A percentile compares a stretch with the other conserved stretches of the same genome.
These are phyloP conservation scores for Chionomys nivalis DNA, from an alignment of 2,113 vertebrate genomes.

Conservation along the genomic window DNA sequence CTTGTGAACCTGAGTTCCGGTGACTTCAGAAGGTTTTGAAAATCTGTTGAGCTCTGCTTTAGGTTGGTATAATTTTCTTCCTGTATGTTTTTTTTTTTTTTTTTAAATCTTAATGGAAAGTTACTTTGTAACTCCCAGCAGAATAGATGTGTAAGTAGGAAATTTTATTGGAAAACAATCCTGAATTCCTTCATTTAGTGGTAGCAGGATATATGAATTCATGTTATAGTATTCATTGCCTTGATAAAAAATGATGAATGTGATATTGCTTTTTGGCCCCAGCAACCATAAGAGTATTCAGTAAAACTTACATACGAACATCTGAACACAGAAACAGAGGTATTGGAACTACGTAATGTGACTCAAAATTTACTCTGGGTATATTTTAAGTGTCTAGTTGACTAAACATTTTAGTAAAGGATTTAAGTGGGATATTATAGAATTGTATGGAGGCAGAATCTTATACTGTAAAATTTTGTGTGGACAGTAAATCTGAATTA, in stretches of 20 bases:
- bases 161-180: not conserved
- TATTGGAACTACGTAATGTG: not conserved
- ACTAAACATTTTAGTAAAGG: not conserved
- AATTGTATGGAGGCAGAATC: not conserved
- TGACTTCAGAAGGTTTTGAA: not conserved
- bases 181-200: not conserved
- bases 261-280: not conserved
- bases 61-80: not conserved
- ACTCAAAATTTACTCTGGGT: not conserved
- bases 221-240: not conserved
- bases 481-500: not conserved
- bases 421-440: not conserved
- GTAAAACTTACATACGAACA: not conserved
- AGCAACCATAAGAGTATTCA: not conserved
- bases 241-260: not conserved
- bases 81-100: constrained; percentile 2
- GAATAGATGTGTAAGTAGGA: not conserved
- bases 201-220: not conserved
- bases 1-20: not conserved
- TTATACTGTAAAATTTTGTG: not conserved
- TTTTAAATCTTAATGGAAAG: not conserved
- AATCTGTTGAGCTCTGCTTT: not conserved
- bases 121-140: not conserved
- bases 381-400: not conserved
- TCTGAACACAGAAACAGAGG: not conserved